These are phyloP conservation scores for Epirrhoe tristata DNA, from an alignment of 2,888 invertebrate genomes.

Conservation along the genomic window DNA sequence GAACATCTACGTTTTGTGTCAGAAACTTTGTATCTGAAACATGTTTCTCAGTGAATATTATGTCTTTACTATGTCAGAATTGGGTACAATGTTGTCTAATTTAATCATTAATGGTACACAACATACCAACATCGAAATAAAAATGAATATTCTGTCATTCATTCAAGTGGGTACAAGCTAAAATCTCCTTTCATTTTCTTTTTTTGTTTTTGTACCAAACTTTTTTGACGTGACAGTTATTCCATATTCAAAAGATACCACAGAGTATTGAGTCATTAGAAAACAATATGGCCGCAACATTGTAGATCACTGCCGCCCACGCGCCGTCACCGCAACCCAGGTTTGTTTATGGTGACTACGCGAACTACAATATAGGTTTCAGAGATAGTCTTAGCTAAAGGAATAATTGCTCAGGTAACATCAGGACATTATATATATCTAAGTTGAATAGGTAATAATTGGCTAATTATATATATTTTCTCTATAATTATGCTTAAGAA, in stretches of 20 bases:
- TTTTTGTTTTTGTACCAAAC: background rate
- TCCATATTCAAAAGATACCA: conserved; percentile 33
- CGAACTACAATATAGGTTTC: conserved; percentile 44
- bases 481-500: no score
- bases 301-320: conserved; percentile 76
- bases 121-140: no score
- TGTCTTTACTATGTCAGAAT: conserved; percentile 1
- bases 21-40: no score
- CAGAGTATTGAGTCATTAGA: conserved; percentile 77
- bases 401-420: conserved; percentile 10
- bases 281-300: conserved; percentile 72
- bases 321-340: conserved; percentile 68
- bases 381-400: conserved; percentile 24
- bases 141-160: background rate
- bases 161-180: background rate
- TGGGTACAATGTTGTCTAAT: background rate
- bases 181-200: background rate
- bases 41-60: no score
- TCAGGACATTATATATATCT: background rate
- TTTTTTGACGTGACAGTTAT: background rate
- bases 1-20: no score
- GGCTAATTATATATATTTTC: no score
- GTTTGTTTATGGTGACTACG: conserved; percentile 73
- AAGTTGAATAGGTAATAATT: no score
- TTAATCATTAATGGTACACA: no score